These are phyloP conservation scores for Rhinichthys osculus DNA, from an alignment of 2,797 vertebrate genomes.

Conservation along the genomic window DNA sequence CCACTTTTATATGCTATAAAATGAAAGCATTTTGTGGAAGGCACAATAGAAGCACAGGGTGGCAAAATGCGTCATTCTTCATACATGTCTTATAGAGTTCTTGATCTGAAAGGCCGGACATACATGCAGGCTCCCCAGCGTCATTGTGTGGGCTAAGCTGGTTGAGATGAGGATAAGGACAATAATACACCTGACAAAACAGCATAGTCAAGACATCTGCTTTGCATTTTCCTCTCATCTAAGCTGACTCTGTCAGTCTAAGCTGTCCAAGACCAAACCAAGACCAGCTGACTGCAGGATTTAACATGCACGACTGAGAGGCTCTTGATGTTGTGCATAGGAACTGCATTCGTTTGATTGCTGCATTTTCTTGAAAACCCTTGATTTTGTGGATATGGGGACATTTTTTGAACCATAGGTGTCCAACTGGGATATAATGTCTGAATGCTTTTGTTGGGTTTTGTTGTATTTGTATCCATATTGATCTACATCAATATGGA, in stretches of 20 bases:
- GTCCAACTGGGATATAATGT: not conserved
- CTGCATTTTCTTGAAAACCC: not conserved
- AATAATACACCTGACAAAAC: constrained; percentile 14
- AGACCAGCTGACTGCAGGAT: constrained; percentile 8
- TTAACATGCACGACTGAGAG: not conserved
- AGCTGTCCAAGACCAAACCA: not conserved
- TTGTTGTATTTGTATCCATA: not conserved
- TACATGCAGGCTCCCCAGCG: not conserved
- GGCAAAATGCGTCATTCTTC: not conserved
- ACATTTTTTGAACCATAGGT: not conserved
- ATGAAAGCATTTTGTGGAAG: not conserved
- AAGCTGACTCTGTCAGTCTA: not conserved
- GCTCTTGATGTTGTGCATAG: not conserved
- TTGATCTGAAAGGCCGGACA: not conserved
- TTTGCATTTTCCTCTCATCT: constrained; percentile 5
- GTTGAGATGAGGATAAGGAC: constrained; percentile 2
- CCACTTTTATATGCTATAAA: not conserved
- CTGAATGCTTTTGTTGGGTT: too few relatives aligned
- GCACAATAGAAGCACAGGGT: not conserved
- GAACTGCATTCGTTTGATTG: too few relatives aligned
- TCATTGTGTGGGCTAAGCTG: constrained; percentile 8
- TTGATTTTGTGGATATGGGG: not conserved
- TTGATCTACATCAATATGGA: too few relatives aligned
- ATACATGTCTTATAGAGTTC: not conserved
- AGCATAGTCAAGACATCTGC: constrained; percentile 20